Conservation (phyloP, 1,140 invertebrate species). For the Meloidogyne chitwoodi region DNA sequence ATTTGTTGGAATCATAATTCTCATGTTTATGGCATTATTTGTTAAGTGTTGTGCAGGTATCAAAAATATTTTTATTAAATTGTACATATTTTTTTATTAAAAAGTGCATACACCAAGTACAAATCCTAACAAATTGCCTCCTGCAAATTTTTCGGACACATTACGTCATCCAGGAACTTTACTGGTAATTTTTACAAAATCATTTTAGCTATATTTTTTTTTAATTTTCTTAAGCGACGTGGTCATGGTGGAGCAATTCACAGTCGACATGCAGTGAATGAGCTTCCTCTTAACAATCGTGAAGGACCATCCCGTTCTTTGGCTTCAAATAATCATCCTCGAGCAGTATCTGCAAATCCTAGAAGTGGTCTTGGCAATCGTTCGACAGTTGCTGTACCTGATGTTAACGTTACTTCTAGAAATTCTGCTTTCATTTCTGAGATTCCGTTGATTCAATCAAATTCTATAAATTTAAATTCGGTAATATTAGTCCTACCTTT, state of each 20-base stretch:
- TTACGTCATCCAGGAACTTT: constrained; percentile 53
- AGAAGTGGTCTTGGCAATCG: background rate
- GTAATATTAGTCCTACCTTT: background rate
- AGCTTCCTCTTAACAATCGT: background rate
- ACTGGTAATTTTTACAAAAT: constrained; percentile 9
- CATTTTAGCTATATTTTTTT: background rate
- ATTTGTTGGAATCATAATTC: constrained; percentile 73
- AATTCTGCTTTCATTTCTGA: background rate
- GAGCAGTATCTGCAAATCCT: background rate
- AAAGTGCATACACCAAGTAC: constrained; percentile 87
- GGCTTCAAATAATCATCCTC: background rate
- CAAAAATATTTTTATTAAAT: background rate
- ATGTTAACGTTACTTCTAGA: background rate
- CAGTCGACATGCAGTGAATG: background rate
- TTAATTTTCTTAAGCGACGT: background rate
- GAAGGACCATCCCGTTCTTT: background rate
- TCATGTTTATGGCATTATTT: constrained; percentile 93
- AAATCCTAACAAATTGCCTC: constrained; percentile 60
- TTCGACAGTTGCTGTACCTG: background rate
- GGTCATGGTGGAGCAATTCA: background rate
- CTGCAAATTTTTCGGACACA: constrained; percentile 54
- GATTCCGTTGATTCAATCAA: constrained; percentile 7
- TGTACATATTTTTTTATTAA: background rate
- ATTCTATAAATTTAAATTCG: background rate
- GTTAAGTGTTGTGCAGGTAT: constrained; percentile 87